Evolutionary conservation across 2,113 vertebrate genomes (phyloP).

Genomic region (Anoura caudifer): DNA sequence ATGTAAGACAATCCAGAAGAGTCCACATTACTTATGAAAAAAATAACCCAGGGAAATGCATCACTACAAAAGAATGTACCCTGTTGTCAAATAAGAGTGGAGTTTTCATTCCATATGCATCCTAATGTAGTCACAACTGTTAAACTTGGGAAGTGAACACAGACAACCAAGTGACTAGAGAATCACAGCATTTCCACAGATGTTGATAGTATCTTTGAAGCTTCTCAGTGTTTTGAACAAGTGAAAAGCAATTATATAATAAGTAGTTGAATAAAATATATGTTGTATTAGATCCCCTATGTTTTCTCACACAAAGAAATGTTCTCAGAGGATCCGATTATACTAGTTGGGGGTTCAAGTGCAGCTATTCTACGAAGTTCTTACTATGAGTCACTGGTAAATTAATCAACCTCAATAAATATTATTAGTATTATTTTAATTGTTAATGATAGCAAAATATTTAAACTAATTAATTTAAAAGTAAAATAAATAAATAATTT

Average conservation of each 20-base stretch:
- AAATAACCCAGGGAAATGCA: neutral
- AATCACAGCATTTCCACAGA: neutral
- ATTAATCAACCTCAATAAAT: neutral
- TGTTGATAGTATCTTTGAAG: neutral
- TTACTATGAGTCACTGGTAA: neutral
- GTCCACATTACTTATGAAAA: neutral
- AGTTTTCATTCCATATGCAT: neutral
- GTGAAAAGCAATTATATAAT: neutral
- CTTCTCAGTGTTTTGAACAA: slow-evolving; percentile 11
- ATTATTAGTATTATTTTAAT: neutral
- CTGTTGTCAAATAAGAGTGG: neutral
- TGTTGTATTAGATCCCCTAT: neutral
- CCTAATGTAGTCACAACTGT: neutral
- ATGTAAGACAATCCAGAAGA: neutral
- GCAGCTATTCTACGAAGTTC: neutral
- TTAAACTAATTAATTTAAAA: neutral
- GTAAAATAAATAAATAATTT: neutral
- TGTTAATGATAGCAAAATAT: too few species aligned
- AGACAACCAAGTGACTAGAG: neutral
- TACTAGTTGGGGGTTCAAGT: neutral
- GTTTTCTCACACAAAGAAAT: neutral
- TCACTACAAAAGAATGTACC: neutral
- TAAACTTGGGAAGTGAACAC: neutral
- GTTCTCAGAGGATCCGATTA: neutral
- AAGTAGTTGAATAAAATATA: neutral